Evolutionary conservation across 2,888 invertebrate species (phyloP).

Genomic region (Labia minor): DNA sequence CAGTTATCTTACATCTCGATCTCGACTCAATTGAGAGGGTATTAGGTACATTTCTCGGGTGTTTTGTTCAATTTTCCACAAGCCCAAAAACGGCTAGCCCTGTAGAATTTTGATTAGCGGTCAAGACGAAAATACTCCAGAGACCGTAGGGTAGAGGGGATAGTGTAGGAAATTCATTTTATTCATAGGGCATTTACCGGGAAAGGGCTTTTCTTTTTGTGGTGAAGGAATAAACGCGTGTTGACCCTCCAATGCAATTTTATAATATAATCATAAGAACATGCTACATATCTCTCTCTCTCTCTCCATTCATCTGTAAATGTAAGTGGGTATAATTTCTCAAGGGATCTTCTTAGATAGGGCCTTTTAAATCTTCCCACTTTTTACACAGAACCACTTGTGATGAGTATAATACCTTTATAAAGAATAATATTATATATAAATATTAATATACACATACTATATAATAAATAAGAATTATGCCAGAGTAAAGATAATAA

Average conservation of each 20-base stretch:
- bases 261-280: neutral
- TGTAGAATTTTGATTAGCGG: conserved; percentile 13
- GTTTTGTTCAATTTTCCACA: neutral
- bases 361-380: no score
- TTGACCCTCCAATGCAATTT: neutral
- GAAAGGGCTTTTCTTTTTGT: neutral
- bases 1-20: no score
- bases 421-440: no score
- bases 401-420: no score
- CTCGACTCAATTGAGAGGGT: no score
- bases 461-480: no score
- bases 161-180: neutral
- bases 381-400: no score
- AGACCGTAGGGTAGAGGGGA: neutral
- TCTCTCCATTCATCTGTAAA: no score
- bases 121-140: conserved; percentile 1
- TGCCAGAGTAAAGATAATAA: no score
- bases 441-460: no score
- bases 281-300: neutral
- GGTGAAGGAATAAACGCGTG: neutral
- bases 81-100: neutral
- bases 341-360: neutral
- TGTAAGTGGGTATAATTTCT: neutral
- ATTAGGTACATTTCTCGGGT: no score
- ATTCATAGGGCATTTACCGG: neutral